Percentiles rank a stretch among this genome's conserved stretches.
Evolutionary conservation across 2,797 vertebrate genomes (phyloP).

Genomic region (Lophius americanus): DNA sequence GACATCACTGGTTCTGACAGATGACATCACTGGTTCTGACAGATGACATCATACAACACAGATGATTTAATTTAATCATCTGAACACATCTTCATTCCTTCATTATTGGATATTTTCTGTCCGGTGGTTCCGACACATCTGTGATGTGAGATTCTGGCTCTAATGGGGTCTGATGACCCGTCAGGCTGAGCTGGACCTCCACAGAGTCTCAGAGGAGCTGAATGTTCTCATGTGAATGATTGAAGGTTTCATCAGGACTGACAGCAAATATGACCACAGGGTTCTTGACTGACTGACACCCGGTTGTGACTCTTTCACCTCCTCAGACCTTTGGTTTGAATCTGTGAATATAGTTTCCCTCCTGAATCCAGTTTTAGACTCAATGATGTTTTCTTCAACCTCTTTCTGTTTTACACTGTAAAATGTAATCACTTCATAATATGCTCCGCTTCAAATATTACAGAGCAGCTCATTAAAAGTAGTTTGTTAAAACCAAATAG

Average conservation of each 20-base stretch:
- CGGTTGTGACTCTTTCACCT: neutral
- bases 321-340: too few relatives aligned
- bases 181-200: conserved; percentile 16
- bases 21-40: conserved; percentile 48
- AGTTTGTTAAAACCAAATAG: too few relatives aligned
- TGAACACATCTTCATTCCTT: conserved; percentile 18
- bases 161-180: conserved; percentile 25
- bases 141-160: conserved; percentile 22
- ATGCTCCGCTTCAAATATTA: too few relatives aligned
- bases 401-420: too few relatives aligned
- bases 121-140: conserved; percentile 28
- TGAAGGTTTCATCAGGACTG: conserved; percentile 34
- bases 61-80: too few relatives aligned
- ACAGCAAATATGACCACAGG: conserved; percentile 35
- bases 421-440: too few relatives aligned
- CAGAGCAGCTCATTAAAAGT: too few relatives aligned
- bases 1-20: neutral
- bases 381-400: too few relatives aligned
- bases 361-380: too few relatives aligned
- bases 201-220: conserved; percentile 18
- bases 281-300: conserved; percentile 27
- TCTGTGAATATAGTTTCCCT: too few relatives aligned
- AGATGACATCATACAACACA: too few relatives aligned
- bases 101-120: conserved; percentile 22
- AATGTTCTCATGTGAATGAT: conserved; percentile 42